Evolutionary conservation across 2,888 invertebrate genomes (phyloP), one percentile per base, ranked within the genome.

Genomic region (Asteroscopus sphinx): DNA sequence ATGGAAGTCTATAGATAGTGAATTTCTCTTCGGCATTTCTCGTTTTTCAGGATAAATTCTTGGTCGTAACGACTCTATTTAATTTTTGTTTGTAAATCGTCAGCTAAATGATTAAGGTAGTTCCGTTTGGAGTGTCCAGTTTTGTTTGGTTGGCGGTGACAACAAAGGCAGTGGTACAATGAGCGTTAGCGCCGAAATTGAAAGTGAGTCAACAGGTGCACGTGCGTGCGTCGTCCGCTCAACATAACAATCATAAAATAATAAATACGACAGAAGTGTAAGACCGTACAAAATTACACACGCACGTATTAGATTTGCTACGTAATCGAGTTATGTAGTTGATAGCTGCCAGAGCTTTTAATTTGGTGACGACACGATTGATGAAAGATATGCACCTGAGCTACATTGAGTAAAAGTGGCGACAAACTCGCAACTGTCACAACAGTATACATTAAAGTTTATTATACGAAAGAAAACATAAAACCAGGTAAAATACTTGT

Each of bases 121-220:
- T 46, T 70, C 32, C 52, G 52, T 63, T 40, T 30, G 37, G 58
- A 59, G 54, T 49, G 54, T 39, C 52, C 60, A 46, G 63, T 63
- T 67, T 63, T 71, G 56, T 63, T 72, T 57, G 61, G 58, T 69
- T 54, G 58, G 35, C 60, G 53, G 53, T 81, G 81, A 81, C 82
- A 84, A 81, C 77, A 82, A 80, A 79, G 76, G 44, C 60, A 44
- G 71, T 74, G 68, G 77, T 75, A 87, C 82, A 81, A 78, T 69
- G 71, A 81, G 64, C 77, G 78, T 68, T 82, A 76, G 77, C 74
- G 77, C 82, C 81, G 88, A 90, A 88, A 89, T 73, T 74, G 89
- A 89, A 88, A 90, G 89, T 90, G 82, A 83, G 71, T 64, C 74
- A 75, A 59, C 79, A 79, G 76, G 81, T 78, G 78, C 75, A 70